Conservation (phyloP, 1,140 invertebrate species). For the Chymomyza costata region DNA sequence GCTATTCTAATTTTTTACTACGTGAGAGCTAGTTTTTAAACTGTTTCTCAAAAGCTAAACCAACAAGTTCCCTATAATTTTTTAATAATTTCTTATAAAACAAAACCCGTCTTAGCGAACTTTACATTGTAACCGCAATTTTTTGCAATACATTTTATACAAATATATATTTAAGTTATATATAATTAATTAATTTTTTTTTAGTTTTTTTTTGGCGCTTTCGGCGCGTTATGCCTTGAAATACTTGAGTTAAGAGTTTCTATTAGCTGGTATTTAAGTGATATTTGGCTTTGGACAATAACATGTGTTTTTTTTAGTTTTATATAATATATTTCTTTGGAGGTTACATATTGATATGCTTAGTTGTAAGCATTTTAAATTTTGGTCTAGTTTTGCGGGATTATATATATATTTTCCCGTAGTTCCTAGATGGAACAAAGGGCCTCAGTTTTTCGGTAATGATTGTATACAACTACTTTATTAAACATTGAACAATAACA, state of each 20-base stretch:
- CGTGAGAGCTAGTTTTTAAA: too few species aligned
- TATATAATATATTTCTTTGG: constrained; percentile 13
- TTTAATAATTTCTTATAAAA: too few species aligned
- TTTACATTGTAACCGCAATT: not conserved
- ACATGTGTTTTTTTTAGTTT: constrained; percentile 13
- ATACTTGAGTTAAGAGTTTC: too few species aligned
- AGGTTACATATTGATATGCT: constrained; percentile 42
- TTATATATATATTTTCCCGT: too few species aligned
- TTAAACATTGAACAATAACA: constrained; percentile 54
- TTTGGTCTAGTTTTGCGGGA: too few species aligned
- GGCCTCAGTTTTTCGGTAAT: not conserved
- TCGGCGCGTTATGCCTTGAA: constrained; percentile 4
- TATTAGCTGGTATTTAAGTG: too few species aligned
- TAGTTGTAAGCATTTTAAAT: constrained; percentile 23
- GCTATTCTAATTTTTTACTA: too few species aligned
- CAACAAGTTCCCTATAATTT: too few species aligned
- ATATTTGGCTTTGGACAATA: not conserved
- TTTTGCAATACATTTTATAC: not conserved
- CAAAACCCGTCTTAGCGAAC: constrained; percentile 37
- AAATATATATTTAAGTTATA: not conserved
- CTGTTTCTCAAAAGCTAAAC: too few species aligned
- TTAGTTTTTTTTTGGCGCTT: constrained; percentile 25
- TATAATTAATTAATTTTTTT: constrained; percentile 9
- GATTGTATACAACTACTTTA: constrained; percentile 1
- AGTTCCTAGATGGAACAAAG: too few species aligned